Conservation (phyloP, 2,113 vertebrate species). For the Pholis gunnellus region DNA sequence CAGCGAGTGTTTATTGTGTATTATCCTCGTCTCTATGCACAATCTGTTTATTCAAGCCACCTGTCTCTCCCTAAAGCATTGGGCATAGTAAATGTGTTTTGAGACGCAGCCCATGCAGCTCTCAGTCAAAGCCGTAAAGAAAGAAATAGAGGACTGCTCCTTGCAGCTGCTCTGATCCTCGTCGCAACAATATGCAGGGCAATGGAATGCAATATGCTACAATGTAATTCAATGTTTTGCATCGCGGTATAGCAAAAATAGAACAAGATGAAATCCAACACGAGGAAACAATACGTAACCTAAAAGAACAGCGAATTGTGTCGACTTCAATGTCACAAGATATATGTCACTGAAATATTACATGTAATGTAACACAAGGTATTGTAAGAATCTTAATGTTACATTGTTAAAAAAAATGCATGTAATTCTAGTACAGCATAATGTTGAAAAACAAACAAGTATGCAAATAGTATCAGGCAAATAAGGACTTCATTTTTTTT, state of each 20-base stretch:
- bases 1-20: slow-evolving; percentile 36
- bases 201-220: slow-evolving; percentile 18
- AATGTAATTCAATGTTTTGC: neutral
- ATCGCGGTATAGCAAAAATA: neutral
- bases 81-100: slow-evolving; percentile 48
- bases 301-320: neutral
- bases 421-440: too few species aligned
- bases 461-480: too few species aligned
- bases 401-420: too few species aligned
- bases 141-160: neutral
- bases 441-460: too few species aligned
- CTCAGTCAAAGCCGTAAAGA: slow-evolving; percentile 41
- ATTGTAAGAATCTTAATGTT: too few species aligned
- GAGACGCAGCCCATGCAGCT: slow-evolving; percentile 46
- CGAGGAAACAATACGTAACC: neutral
- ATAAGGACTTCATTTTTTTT: too few species aligned
- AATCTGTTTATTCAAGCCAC: slow-evolving; percentile 72
- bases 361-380: too few species aligned
- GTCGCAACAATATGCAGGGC: slow-evolving; percentile 5
- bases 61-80: slow-evolving; percentile 52
- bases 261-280: neutral
- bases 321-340: neutral
- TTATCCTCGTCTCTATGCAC: slow-evolving; percentile 71
- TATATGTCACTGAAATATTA: neutral
- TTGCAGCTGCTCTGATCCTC: slow-evolving; percentile 31